Evolutionary conservation across 2,797 vertebrate species (phyloP), one percentile per base, ranked within the genome.

Genomic region (Cossypha caffra): DNA sequence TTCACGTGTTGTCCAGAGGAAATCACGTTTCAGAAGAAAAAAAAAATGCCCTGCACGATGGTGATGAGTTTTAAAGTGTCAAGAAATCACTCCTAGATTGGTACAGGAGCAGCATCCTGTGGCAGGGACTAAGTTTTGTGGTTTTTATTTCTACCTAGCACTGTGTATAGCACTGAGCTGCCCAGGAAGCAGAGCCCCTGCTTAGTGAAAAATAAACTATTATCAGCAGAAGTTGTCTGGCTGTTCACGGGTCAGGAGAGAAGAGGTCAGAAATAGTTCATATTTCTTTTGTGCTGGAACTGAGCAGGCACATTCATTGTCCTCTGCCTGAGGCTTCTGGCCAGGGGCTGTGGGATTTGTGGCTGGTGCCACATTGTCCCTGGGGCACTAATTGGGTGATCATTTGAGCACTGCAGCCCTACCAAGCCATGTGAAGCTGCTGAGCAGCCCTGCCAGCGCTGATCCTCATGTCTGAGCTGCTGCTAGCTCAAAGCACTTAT

Each of bases 331-430:
- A 62, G 80, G 74, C 80, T 69, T 62, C 86, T 79, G 87, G 72
- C 86, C 43, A 45, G 1, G 15, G 80, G n/a, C 55, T 28, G 45
- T 50, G 64, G 83, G 74, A 91, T 93, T 94, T 89, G 78, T 0
- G 3, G 35, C 78, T 18, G 63, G 68, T 89, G 89, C 43, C 80
- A 79, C 88, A 48, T 57, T 82, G 94, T 97, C 95, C 92, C 81
- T 76, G 45, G 17, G 73, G 48, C 59, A 33, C 47, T 75, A 81
- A 72, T 35, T 96, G 95, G 93, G 93, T 74, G 51, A 77, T 71
- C 80, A 17, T 52, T 74, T 71, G 93, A 88, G 54, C 61, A 40
- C 62, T 40, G 67, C 63, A 38, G 43, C 29, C 79, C 63, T 45
- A 67, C 31, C 66, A 92, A 96, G 86, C 13, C 71, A 87, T 37